These are phyloP conservation scores for Deilephila elpenor DNA, from an alignment of 2,888 invertebrate genomes.

Conservation along the genomic window DNA sequence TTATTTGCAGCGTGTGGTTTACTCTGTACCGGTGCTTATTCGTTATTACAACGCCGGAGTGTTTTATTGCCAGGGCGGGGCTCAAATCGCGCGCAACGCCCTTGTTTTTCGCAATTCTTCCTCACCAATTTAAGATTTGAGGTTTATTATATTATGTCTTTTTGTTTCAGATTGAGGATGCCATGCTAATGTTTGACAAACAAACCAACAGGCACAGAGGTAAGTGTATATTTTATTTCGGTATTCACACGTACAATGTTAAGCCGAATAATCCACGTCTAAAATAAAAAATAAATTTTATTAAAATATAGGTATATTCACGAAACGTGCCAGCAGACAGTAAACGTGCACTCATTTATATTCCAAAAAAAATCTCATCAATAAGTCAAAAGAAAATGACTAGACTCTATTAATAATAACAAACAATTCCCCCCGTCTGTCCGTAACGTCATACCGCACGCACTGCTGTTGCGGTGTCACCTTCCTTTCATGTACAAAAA, in stretches of 20 bases:
- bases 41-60: slow-evolving; percentile 83
- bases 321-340: background rate
- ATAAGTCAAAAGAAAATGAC: slow-evolving; percentile 47
- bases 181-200: slow-evolving; percentile 99
- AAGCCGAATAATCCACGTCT: background rate
- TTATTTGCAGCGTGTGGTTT: slow-evolving; percentile 85
- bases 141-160: slow-evolving; percentile 68
- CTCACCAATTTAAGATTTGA: slow-evolving; percentile 69
- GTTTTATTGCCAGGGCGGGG: slow-evolving; percentile 83
- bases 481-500: slow-evolving; percentile 53
- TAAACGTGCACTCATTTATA: slow-evolving; percentile 34
- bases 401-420: slow-evolving; percentile 49
- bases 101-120: slow-evolving; percentile 77
- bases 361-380: slow-evolving; percentile 42
- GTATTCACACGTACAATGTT: background rate
- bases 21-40: slow-evolving; percentile 84
- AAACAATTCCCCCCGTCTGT: slow-evolving; percentile 42
- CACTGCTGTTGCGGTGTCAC: slow-evolving; percentile 48
- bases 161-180: slow-evolving; percentile 98
- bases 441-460: slow-evolving; percentile 56
- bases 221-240: slow-evolving; percentile 79
- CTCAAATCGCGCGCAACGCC: slow-evolving; percentile 78
- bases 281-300: background rate
- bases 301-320: background rate
- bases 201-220: slow-evolving; percentile 99